Evolutionary conservation across 2,888 invertebrate species (phyloP).

Genomic region (Heliconius sara): DNA sequence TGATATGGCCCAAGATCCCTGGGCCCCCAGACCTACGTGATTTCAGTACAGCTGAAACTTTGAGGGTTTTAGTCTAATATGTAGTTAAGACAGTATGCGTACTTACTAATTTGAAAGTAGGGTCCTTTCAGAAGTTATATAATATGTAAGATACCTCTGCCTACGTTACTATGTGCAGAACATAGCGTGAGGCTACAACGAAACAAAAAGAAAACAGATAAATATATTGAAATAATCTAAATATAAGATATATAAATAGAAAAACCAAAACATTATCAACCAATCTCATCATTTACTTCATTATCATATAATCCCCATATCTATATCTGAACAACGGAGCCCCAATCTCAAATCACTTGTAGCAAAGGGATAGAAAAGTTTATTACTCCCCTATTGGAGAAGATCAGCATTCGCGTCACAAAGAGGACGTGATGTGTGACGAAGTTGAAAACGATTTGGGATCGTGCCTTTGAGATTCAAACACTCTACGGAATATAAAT

Average conservation of each 20-base stretch:
- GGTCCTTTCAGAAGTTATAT: too few species aligned
- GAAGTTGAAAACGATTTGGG: constrained; percentile 39
- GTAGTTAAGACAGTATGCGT: too few species aligned
- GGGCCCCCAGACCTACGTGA: too few species aligned
- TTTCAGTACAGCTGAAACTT: too few species aligned
- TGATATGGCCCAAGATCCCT: too few species aligned
- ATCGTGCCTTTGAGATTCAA: constrained; percentile 40
- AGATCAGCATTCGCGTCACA: constrained; percentile 37
- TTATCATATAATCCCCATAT: constrained; percentile 5
- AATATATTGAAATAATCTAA: neutral
- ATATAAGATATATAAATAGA: neutral
- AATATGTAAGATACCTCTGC: too few species aligned
- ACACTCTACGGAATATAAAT: constrained; percentile 25
- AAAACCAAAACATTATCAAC: neutral
- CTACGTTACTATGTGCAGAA: too few species aligned
- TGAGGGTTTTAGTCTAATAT: too few species aligned
- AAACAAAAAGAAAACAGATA: neutral
- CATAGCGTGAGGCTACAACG: too few species aligned
- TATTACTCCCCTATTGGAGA: constrained; percentile 19
- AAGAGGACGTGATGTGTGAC: constrained; percentile 34
- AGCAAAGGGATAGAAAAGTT: constrained; percentile 16
- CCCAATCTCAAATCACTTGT: constrained; percentile 16
- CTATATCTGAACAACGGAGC: neutral
- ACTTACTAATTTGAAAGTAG: too few species aligned
- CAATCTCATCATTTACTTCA: neutral